A percentile compares a stretch with the other conserved stretches of the same genome.
phyloP scores from a whole-genome alignment of 2,113 vertebrate species.

The Odontophorus gujanensis region DNA sequence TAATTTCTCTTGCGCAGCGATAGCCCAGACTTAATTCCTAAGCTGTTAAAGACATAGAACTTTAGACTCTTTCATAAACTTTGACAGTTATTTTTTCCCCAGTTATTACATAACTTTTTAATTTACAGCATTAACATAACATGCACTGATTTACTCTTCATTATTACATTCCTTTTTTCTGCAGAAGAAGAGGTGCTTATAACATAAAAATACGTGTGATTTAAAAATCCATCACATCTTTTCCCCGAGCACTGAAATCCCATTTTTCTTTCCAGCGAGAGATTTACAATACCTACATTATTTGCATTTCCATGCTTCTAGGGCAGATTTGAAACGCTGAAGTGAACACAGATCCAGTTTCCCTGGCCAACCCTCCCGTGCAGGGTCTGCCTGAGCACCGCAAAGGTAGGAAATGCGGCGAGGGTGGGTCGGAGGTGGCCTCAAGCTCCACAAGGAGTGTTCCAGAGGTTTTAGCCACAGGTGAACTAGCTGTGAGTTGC shows the following conservation, averaged over 20 bases:
- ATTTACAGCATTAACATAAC: not conserved
- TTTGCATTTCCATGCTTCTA: not conserved
- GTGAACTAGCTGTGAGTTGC: not conserved
- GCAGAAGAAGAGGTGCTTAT: not conserved
- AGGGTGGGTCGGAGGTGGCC: not conserved
- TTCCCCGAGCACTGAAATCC: not conserved
- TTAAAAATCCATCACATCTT: not conserved
- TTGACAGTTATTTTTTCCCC: not conserved
- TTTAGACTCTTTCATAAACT: not conserved
- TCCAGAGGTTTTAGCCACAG: not conserved
- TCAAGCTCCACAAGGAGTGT: not conserved
- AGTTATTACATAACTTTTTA: not conserved
- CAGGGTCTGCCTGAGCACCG: not conserved
- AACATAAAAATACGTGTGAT: not conserved
- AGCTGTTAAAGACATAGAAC: not conserved
- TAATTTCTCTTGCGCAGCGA: not conserved
- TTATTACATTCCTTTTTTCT: not conserved
- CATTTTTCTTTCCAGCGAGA: not conserved
- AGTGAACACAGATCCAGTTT: not conserved
- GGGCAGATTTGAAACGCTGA: not conserved
- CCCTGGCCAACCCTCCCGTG: rapidly evolving
- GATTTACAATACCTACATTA: not conserved
- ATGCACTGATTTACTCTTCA: not conserved
- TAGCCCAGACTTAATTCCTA: not conserved
- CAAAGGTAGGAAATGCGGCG: not conserved